Conservation (phyloP, 2,888 invertebrate genomes). For the Caenorhabditis sp. region DNA sequence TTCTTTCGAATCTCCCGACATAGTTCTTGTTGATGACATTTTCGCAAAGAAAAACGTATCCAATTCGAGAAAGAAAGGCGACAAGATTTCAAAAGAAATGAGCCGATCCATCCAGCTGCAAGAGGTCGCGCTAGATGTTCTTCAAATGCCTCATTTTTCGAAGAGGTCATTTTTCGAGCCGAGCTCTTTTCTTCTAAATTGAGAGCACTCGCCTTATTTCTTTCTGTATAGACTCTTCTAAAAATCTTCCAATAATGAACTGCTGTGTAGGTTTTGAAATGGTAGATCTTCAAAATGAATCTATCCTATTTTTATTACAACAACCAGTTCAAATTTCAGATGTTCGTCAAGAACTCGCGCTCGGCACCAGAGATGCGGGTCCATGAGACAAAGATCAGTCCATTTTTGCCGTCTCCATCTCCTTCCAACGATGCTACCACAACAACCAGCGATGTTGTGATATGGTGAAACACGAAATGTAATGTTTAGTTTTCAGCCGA, state of each 20-base stretch:
- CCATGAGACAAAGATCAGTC: conserved; percentile 52
- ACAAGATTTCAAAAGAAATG: conserved; percentile 6
- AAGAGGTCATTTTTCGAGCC: conserved; percentile 8
- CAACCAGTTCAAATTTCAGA: conserved; percentile 34
- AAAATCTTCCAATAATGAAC: neutral
- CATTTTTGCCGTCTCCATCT: conserved; percentile 60
- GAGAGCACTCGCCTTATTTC: neutral
- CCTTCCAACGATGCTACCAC: conserved; percentile 62
- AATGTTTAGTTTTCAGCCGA: conserved; percentile 57
- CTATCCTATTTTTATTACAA: too few relatives aligned
- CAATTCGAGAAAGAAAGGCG: neutral
- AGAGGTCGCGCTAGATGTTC: conserved; percentile 24
- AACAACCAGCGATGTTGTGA: conserved; percentile 61
- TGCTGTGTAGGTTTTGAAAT: neutral
- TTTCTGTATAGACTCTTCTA: neutral
- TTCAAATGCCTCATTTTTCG: conserved; percentile 13
- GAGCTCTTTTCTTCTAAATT: neutral
- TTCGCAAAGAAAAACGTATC: neutral
- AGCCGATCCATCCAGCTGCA: neutral
- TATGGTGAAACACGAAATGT: neutral
- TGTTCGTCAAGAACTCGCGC: conserved; percentile 63
- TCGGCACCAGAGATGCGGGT: conserved; percentile 67
- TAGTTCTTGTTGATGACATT: neutral
- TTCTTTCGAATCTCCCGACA: too few relatives aligned
- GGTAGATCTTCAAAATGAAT: too few relatives aligned